These are phyloP conservation scores for Auanema freiburgensis DNA, from an alignment of 2,888 invertebrate genomes.

Conservation along the genomic window DNA sequence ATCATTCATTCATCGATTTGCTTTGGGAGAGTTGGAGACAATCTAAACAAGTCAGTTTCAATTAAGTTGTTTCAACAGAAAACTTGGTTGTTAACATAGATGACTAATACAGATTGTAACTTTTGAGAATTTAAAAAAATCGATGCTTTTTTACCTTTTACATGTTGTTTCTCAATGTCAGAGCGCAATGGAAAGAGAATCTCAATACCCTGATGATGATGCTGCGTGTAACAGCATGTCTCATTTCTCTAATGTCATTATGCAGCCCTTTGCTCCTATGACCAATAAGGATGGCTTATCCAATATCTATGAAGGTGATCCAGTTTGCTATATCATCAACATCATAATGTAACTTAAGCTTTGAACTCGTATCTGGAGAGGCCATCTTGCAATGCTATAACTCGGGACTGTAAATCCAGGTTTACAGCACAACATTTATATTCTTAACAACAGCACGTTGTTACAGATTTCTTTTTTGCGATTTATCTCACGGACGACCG, in stretches of 20 bases:
- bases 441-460: not conserved
- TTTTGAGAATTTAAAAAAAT: too few species aligned
- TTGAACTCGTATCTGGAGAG: too few species aligned
- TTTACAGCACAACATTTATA: not conserved
- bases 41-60: constrained; percentile 11
- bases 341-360: too few species aligned
- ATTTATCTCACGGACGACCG: constrained; percentile 34
- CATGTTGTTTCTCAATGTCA: constrained; percentile 9
- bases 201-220: constrained; percentile 45
- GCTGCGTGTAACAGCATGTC: constrained; percentile 42
- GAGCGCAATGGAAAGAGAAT: constrained; percentile 29
- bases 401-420: not conserved
- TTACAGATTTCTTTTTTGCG: constrained; percentile 50
- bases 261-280: constrained; percentile 40
- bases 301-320: constrained; percentile 55
- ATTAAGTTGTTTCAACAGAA: not conserved
- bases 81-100: too few species aligned
- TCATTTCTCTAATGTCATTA: constrained; percentile 43
- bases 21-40: constrained; percentile 62
- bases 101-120: too few species aligned
- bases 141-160: not conserved
- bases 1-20: constrained; percentile 65
- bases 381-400: too few species aligned
- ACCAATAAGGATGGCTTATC: constrained; percentile 54
- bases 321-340: too few species aligned